phyloP scores from a whole-genome alignment of 2,888 invertebrate genomes.

The Tubulanus polymorphus region DNA sequence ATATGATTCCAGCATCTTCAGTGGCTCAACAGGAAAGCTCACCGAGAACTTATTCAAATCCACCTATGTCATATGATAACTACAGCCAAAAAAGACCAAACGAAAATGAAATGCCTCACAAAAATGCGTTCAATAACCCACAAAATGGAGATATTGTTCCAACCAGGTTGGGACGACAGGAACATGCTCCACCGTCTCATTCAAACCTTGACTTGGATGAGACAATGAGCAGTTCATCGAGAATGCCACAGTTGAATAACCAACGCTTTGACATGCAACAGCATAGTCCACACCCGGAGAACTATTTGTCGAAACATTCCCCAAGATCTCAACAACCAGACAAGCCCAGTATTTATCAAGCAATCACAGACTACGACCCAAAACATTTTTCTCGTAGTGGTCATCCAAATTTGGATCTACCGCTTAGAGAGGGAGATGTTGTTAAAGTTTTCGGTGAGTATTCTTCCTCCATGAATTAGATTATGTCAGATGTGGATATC shows the following conservation, averaged over 20 bases:
- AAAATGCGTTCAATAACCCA: neutral
- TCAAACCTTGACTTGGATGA: neutral
- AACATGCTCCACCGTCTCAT: neutral
- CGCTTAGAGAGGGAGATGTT: conserved; percentile 40
- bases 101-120: neutral
- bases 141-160: neutral
- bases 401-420: conserved; percentile 32
- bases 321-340: neutral
- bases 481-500: too few relatives aligned
- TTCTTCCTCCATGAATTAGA: too few relatives aligned
- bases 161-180: neutral
- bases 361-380: conserved; percentile 37
- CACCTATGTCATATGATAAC: too few relatives aligned
- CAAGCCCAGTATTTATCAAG: conserved; percentile 3
- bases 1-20: neutral
- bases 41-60: too few relatives aligned
- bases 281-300: neutral
- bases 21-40: neutral
- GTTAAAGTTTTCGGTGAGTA: conserved; percentile 32
- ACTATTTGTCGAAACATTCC: neutral
- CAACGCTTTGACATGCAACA: neutral
- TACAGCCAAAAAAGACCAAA: neutral
- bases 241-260: conserved; percentile 2
- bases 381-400: conserved; percentile 35
- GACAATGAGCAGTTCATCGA: neutral